Evolutionary conservation across 1,140 invertebrate genomes (phyloP).

Genomic region (Phocides pigmalion): DNA sequence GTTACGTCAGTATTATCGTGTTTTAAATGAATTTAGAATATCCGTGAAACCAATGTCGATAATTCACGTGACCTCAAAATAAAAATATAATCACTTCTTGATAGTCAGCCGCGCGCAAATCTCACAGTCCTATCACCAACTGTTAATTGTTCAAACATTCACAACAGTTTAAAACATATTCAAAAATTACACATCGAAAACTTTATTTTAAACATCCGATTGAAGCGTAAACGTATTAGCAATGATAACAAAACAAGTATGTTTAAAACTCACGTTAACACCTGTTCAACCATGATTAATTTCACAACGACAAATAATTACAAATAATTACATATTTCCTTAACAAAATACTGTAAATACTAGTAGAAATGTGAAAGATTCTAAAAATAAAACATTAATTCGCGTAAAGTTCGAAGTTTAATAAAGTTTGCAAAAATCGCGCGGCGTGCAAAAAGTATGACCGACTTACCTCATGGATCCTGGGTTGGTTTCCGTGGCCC

Average conservation of each 20-base stretch:
- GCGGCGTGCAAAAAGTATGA: slow-evolving; percentile 5
- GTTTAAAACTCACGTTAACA: no score
- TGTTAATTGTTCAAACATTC: neutral
- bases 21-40: neutral
- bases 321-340: no score
- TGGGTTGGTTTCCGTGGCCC: slow-evolving; percentile 8
- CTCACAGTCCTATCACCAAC: neutral
- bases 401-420: neutral
- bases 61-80: neutral
- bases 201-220: no score
- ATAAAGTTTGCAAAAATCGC: neutral
- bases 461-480: slow-evolving; percentile 70
- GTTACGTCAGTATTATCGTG: neutral
- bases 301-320: no score
- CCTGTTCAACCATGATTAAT: no score
- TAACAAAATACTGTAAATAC: neutral
- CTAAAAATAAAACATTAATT: neutral
- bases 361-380: neutral
- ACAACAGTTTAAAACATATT: neutral
- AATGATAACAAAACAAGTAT: no score
- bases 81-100: neutral
- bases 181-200: no score
- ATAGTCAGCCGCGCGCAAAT: neutral
- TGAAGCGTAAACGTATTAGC: no score
- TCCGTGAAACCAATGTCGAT: neutral